phyloP scores from a whole-genome alignment of 1,140 invertebrate genomes.

The Sycophaga agraensis region DNA sequence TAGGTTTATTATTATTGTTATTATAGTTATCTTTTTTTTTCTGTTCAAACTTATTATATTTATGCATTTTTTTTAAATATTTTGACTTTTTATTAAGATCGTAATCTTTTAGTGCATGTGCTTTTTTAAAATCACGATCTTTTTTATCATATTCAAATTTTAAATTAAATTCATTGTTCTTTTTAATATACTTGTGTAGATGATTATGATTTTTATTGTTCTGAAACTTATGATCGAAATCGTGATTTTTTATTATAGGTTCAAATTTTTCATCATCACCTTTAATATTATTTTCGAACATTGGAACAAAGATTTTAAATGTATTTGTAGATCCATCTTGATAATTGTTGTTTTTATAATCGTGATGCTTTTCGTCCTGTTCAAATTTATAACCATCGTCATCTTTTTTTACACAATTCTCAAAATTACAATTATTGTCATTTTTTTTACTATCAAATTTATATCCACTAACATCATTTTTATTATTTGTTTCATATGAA shows the following conservation, averaged over 20 bases:
- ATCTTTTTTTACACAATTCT: constrained; percentile 4
- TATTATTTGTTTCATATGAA: constrained; percentile 1
- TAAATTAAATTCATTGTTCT: background rate
- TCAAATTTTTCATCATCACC: background rate
- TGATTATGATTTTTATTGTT: too few species aligned
- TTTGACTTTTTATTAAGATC: too few species aligned
- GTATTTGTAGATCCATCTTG: too few species aligned
- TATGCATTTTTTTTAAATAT: too few species aligned
- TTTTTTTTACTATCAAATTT: constrained; percentile 1
- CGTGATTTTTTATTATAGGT: background rate
- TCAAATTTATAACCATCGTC: constrained; percentile 6
- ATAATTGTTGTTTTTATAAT: background rate
- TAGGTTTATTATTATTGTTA: constrained; percentile 2
- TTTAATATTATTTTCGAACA: background rate
- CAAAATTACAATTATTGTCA: constrained; percentile 1
- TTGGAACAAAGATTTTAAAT: too few species aligned
- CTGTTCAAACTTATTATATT: background rate
- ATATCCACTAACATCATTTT: background rate
- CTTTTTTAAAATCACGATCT: background rate
- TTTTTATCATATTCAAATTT: constrained; percentile 4
- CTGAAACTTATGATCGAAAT: background rate
- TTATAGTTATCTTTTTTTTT: constrained; percentile 7
- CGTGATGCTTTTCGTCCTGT: background rate
- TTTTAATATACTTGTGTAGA: too few species aligned
- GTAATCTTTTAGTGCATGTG: too few species aligned